Evolutionary conservation across 2,797 vertebrate species (phyloP), one percentile per base, ranked within the genome.

Genomic region (Alosa sapidissima): DNA sequence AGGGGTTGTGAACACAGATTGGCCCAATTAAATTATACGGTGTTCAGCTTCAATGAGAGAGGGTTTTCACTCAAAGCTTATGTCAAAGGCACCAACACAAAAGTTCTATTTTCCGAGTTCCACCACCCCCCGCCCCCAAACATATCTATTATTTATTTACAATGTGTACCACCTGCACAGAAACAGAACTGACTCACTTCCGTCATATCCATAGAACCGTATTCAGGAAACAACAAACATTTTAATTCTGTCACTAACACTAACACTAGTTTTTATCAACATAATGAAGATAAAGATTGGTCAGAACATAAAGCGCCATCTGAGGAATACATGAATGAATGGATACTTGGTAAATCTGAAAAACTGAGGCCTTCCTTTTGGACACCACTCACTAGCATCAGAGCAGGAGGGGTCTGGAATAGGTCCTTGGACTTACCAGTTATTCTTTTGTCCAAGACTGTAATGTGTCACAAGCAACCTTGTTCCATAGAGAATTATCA

Each of bases 1-100:
- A 2, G 68, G 8, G 36, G 5, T 21, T 78, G 72, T 78, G 72
- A 78, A 78, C 72, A 78, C 41, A 47, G 41, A 78, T 47, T 78
- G 72, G 36, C 41, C 72, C 72, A 78, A 78, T 78, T 78, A 78
- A 78, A 78, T 78, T 47, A 45, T 47, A 78, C 41, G 41, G 36
- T 78, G 14, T 19, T 78, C 41, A 13, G 14, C 36, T 78, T 78
- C 72, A 78, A 78, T 47, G 16, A 78, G 41, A 10, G 72, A 78
- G 45, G 72, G 72, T 78, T 78, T 78, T 78, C 45, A 41, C 72
- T 78, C 36, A 6, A 78, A 78, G 72, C 72, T 78, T 1, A 9
- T 45, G 72, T 47, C 72, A 47, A n/a, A 45, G 10, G 36, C 72
- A 47, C 72, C 36, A 8, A 2, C 6, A 45, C 72, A 24, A 47